phyloP scores from a whole-genome alignment of 2,888 invertebrate genomes.

The Tyria jacobaeae region DNA sequence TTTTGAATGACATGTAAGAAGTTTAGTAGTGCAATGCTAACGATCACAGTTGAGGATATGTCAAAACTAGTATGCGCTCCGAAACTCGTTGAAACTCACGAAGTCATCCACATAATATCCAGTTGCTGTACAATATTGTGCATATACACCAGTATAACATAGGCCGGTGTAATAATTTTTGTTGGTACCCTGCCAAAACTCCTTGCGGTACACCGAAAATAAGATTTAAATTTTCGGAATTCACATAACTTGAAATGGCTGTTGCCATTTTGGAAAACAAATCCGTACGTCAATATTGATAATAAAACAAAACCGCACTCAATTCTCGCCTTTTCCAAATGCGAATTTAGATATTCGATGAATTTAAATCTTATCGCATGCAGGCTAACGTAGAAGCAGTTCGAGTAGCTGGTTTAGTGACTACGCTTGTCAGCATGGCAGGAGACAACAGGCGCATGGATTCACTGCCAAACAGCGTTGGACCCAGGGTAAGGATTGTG shows the following conservation, averaged over 20 bases:
- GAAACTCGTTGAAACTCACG: conserved; percentile 62
- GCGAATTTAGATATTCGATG: conserved; percentile 66
- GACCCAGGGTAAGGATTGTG: conserved; percentile 80
- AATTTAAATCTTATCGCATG: conserved; percentile 85
- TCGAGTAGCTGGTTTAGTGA: conserved; percentile 93
- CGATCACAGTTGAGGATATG: conserved; percentile 55
- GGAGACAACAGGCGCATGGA: conserved; percentile 87
- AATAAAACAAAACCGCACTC: conserved; percentile 41
- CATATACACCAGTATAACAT: conserved; percentile 59
- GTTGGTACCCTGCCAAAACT: conserved; percentile 74
- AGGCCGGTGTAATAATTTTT: conserved; percentile 62
- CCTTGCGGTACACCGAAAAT: conserved; percentile 70
- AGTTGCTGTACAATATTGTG: conserved; percentile 61
- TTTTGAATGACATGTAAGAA: conserved; percentile 61
- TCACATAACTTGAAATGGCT: conserved; percentile 51
- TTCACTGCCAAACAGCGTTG: conserved; percentile 82
- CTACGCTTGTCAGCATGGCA: conserved; percentile 93
- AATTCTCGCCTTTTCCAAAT: conserved; percentile 48
- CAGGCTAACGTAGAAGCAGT: conserved; percentile 94
- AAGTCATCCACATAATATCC: conserved; percentile 66
- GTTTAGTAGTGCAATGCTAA: conserved; percentile 64
- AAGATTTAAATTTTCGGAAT: conserved; percentile 83
- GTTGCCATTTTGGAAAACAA: conserved; percentile 53
- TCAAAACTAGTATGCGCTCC: conserved; percentile 55
- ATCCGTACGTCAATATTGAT: conserved; percentile 46